These are phyloP conservation scores for Atherinomorus stipes DNA, from an alignment of 2,113 vertebrate genomes.

Conservation along the genomic window DNA sequence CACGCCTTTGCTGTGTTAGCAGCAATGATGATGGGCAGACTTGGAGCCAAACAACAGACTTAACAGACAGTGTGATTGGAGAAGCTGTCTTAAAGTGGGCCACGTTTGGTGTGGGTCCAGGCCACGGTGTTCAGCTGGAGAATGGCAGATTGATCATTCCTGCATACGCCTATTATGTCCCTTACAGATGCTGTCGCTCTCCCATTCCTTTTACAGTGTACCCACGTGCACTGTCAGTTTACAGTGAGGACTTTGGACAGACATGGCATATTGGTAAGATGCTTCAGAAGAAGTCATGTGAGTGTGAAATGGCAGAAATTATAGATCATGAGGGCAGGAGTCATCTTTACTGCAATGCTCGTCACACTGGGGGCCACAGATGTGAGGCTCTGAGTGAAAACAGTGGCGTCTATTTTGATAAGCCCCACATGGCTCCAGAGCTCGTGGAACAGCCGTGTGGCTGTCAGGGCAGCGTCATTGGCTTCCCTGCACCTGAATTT, in stretches of 20 bases:
- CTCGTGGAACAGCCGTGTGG: slow-evolving; percentile 83
- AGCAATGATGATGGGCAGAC: slow-evolving; percentile 87
- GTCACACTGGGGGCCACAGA: slow-evolving; percentile 77
- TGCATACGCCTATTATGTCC: slow-evolving; percentile 86
- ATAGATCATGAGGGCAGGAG: slow-evolving; percentile 55
- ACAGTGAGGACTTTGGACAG: slow-evolving; percentile 88
- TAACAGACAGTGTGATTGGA: slow-evolving; percentile 89
- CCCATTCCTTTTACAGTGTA: slow-evolving; percentile 61
- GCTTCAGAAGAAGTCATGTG: slow-evolving; percentile 76
- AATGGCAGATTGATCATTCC: slow-evolving; percentile 90
- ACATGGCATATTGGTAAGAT: slow-evolving; percentile 83
- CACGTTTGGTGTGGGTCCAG: slow-evolving; percentile 93
- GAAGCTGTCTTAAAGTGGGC: slow-evolving; percentile 85
- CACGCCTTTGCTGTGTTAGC: slow-evolving; percentile 89
- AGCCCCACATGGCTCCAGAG: slow-evolving; percentile 56
- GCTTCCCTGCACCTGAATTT: slow-evolving; percentile 80
- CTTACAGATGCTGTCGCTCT: slow-evolving; percentile 64
- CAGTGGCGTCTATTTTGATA: slow-evolving; percentile 80
- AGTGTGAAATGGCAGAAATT: slow-evolving; percentile 93
- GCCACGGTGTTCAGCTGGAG: slow-evolving; percentile 89
- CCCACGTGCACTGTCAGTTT: slow-evolving; percentile 87
- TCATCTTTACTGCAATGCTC: slow-evolving; percentile 90
- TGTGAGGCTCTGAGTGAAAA: slow-evolving; percentile 85
- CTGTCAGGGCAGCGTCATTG: slow-evolving; percentile 93
- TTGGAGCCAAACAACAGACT: slow-evolving; percentile 87